Conservation (phyloP, 2,797 vertebrate genomes). For the Setipinna tenuifilis region DNA sequence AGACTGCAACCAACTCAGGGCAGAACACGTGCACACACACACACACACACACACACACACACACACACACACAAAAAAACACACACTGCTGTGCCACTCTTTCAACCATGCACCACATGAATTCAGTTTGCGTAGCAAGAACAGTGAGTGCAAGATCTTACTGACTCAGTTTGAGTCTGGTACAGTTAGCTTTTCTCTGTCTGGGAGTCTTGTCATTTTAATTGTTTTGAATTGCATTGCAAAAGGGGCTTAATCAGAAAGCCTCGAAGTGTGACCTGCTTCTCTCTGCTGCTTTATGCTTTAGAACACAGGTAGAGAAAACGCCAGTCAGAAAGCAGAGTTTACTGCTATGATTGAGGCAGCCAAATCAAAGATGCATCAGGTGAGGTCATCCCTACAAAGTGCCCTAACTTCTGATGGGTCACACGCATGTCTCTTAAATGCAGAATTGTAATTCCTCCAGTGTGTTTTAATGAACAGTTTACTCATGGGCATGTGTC, state of each 20-base stretch:
- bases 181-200: neutral
- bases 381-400: slow-evolving; percentile 70
- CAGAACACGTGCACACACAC: neutral
- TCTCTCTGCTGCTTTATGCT: neutral
- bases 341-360: slow-evolving; percentile 86
- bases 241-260: neutral
- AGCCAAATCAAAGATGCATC: slow-evolving; percentile 95
- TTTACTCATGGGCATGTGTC: neutral
- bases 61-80: neutral
- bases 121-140: neutral
- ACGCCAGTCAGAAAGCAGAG: slow-evolving; percentile 85
- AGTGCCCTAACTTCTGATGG: neutral
- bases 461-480: neutral
- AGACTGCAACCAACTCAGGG: slow-evolving; percentile 8
- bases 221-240: neutral
- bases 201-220: neutral
- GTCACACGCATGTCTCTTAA: no score
- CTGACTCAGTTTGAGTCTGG: neutral
- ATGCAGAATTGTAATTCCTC: neutral
- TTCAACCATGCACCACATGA: neutral
- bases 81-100: neutral
- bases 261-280: neutral
- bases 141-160: neutral
- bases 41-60: neutral
- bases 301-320: slow-evolving; percentile 79